Evolutionary conservation across 2,888 invertebrate species (phyloP), one percentile per base, ranked within the genome.

Genomic region (Rapana venosa): DNA sequence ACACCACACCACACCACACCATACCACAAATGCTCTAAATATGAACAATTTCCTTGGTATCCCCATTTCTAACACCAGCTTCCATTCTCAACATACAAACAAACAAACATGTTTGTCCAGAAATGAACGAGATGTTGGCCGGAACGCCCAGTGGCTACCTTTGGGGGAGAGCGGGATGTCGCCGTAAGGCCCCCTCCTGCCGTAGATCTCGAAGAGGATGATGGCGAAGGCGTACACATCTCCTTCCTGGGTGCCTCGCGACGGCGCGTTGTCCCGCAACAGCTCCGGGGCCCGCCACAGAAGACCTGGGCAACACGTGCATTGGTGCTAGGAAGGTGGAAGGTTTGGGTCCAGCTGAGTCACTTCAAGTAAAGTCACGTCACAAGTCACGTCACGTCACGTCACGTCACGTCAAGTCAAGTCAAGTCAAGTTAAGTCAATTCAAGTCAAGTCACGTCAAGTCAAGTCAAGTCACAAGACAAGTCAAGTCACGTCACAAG

Each of bases 211-310:
- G 95, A 98, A 98, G 90, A 96, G 93, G 94, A 99, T 98, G 94
- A 99, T 98, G 20, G 94, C 96, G 96, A 99, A 99, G 35, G 99
- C 98, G 96, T 99, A 99, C 30, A 99, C 98, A 89, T 96, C 96
- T 0, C 95, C 96, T 81, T 95, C 94, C 61, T 94, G 95, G 5
- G 95, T 95, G 11, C 95, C 95, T 22, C 92, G 87, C 66, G 92
- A 89, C 0, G 92, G 90, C 0, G 91, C 81, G 17, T 92, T 89
- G 86, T 92, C 89, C n/a, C 95, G 90, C 22, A 96, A 91, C 22
- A 96, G 84, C 91, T 99, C 99, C 0, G 99, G 99, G 22, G 99
- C 98, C 96, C 98, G 98, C 99, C 99, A 99, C 95, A 99, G 97
- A 96, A 98, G 97, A 96, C 98, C 98, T 96, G 92, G 32, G 15